Evolutionary conservation across 2,888 invertebrate genomes (phyloP).

Genomic region (Itoplectis maculator): DNA sequence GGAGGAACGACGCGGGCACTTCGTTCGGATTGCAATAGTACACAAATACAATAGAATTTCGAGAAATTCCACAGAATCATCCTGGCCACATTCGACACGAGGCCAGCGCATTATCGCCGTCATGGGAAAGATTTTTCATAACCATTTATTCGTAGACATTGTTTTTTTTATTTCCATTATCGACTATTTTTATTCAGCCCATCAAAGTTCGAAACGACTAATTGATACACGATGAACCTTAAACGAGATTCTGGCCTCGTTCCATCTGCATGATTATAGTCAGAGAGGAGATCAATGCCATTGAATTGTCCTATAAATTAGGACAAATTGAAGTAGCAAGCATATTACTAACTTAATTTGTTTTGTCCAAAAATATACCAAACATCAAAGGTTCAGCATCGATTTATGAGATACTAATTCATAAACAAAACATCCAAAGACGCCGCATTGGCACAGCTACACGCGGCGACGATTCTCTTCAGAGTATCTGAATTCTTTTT

Average conservation of each 20-base stretch:
- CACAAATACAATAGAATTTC: constrained; percentile 18
- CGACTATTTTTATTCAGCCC: not conserved
- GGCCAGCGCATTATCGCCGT: not conserved
- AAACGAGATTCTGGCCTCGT: not conserved
- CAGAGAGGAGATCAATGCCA: not conserved
- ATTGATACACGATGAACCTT: not conserved
- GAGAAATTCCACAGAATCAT: constrained; percentile 4
- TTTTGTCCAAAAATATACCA: not conserved
- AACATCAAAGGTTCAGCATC: not conserved
- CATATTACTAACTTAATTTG: not conserved
- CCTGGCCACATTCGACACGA: constrained; percentile 6
- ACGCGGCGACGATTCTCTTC: constrained; percentile 20
- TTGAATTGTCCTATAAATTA: not conserved
- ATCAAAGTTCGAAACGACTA: not conserved
- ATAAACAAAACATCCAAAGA: constrained; percentile 13
- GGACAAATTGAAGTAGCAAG: not conserved
- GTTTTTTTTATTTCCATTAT: not conserved
- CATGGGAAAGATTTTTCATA: not conserved
- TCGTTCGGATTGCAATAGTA: constrained; percentile 42
- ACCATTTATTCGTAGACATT: not conserved
- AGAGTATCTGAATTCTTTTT: constrained; percentile 4
- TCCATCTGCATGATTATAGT: not conserved
- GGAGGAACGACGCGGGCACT: constrained; percentile 21
- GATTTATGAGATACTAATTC: not conserved
- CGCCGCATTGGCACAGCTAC: not conserved